Conservation (phyloP, 2,113 vertebrate species). For the Plecturocebus donacophilus region DNA sequence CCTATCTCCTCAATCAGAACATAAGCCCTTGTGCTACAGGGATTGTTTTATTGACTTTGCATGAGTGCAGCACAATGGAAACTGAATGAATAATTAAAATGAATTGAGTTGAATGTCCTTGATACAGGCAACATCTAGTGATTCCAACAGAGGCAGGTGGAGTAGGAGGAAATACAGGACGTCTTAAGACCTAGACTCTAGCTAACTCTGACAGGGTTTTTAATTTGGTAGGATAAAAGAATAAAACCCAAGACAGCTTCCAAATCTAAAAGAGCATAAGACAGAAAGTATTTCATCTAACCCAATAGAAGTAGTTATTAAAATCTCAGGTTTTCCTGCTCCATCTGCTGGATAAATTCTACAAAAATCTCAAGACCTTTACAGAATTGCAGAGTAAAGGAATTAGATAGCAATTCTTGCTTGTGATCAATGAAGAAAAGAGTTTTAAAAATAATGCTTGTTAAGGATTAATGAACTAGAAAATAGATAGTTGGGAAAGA, state of each 20-base stretch:
- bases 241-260: not conserved
- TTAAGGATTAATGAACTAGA: conserved; percentile 29
- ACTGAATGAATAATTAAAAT: not conserved
- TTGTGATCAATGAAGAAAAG: not conserved
- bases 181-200: not conserved
- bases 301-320: not conserved
- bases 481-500: not conserved
- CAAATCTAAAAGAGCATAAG: not conserved
- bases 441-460: not conserved
- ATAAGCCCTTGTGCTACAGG: not conserved
- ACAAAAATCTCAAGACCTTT: conserved; percentile 39
- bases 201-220: not conserved
- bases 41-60: not conserved
- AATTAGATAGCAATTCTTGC: not conserved
- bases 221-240: not conserved
- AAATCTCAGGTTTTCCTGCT: conserved; percentile 68
- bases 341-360: conserved; percentile 67
- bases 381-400: not conserved
- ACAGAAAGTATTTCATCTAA: not conserved
- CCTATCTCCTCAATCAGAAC: not conserved
- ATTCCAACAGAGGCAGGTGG: not conserved
- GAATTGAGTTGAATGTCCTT: not conserved
- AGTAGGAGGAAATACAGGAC: not conserved
- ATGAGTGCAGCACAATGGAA: not conserved
- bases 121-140: not conserved